Evolutionary conservation across 2,797 vertebrate species (phyloP).

Genomic region (Alcedo quadribrachys): DNA sequence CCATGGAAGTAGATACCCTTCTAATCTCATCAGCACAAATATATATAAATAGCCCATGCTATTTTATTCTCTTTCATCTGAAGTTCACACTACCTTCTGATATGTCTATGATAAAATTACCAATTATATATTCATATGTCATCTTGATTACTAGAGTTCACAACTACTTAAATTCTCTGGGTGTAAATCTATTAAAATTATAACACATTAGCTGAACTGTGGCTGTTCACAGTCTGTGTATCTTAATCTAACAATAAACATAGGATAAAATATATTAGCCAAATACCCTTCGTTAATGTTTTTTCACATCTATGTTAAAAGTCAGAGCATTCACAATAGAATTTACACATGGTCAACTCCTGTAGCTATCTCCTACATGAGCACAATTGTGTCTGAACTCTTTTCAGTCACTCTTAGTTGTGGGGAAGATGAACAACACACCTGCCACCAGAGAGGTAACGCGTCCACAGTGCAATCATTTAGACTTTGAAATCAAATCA

Average conservation of each 20-base stretch:
- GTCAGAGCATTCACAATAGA: background rate
- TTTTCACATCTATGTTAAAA: background rate
- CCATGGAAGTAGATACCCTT: background rate
- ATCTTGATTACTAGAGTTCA: background rate
- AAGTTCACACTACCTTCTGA: background rate
- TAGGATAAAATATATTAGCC: background rate
- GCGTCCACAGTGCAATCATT: fast-evolving
- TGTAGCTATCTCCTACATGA: background rate
- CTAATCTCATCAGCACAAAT: too few species aligned
- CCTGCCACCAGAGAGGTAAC: background rate
- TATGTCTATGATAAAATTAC: background rate
- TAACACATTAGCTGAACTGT: background rate
- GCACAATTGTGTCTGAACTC: background rate
- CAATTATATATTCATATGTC: background rate
- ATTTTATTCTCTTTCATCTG: background rate
- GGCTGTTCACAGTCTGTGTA: background rate
- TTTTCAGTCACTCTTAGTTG: background rate
- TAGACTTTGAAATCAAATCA: background rate
- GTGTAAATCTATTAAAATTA: background rate
- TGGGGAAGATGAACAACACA: background rate
- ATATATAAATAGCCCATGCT: background rate
- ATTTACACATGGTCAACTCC: background rate
- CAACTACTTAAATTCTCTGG: background rate
- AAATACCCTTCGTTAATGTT: background rate
- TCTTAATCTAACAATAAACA: background rate